Evolutionary conservation across 2,113 vertebrate species (phyloP).

Genomic region (Chaenogobius annularis): DNA sequence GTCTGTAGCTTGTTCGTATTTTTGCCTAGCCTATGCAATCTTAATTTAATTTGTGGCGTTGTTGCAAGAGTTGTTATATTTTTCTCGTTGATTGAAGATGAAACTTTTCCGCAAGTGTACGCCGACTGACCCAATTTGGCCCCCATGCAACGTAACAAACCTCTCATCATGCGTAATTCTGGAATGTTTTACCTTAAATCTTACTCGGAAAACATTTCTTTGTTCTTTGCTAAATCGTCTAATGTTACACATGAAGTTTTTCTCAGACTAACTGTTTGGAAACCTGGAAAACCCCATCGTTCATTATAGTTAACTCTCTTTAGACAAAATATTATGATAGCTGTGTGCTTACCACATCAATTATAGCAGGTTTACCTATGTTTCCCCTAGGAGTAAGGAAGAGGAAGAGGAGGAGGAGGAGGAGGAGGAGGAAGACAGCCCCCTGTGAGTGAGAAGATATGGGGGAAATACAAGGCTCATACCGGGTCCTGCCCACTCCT

Average conservation of each 20-base stretch:
- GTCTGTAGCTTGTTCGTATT: neutral
- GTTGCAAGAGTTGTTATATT: neutral
- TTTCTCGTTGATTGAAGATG: neutral
- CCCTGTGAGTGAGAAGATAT: slow-evolving; percentile 73
- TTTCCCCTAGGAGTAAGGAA: slow-evolving; percentile 49
- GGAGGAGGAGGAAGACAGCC: slow-evolving; percentile 35
- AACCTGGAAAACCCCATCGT: neutral
- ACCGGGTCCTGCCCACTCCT: slow-evolving; percentile 86
- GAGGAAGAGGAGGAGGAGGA: slow-evolving; percentile 34
- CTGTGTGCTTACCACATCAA: neutral
- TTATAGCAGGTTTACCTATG: neutral
- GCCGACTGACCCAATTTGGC: slow-evolving; percentile 22
- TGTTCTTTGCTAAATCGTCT: neutral
- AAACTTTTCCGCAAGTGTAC: neutral
- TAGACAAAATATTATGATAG: neutral
- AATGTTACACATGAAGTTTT: slow-evolving; percentile 13
- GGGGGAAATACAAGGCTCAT: slow-evolving; percentile 93
- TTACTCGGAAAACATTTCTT: neutral
- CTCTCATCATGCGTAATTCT: neutral
- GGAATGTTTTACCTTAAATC: neutral
- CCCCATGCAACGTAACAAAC: neutral
- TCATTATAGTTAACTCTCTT: neutral
- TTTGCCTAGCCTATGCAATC: neutral
- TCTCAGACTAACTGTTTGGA: neutral
- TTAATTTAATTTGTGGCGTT: neutral